Base-by-base conservation (phyloP, 2,113 vertebrate species). In the Rhinolophus ferrumequinum region DNA sequence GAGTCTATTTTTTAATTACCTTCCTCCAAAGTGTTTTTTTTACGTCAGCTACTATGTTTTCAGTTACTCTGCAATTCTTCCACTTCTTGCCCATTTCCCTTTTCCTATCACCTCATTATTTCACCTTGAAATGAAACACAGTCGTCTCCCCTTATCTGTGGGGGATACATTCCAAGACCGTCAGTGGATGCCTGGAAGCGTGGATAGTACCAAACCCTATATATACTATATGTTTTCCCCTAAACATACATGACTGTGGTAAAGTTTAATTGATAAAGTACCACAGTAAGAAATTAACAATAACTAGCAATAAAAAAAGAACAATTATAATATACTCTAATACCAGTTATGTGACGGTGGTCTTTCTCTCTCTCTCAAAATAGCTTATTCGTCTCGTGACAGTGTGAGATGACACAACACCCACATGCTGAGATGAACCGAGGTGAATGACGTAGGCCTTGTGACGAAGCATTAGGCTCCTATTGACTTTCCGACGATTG, bases 1-100 rank as follows among this genome's bases (percentile, higher is more conserved):
- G 60, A 50, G 14, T 66, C 52, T 90, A 47, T 56, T 75, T 73
- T 54, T 85, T 94, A 67, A 44, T 79, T 75, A 93, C 15, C 52
- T 79, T 50, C 26, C 83, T 81, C 67, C 70, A 82, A 90, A 67
- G 76, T 58, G 35, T 28, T 50, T 90, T 80, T 44, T 44, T 90
- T 69, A 38, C 94, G 92, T 94, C 85, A 82, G 50, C 58, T 82
- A n/a, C 35, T 41, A 44, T 26, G 21, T 66, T 87, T 92, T 62
- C 41, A 41, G 62, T 54, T 35, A 47, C 35, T 60, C 30, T 70
- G 33, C 28, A 38, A 58, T 60, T 21, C 13, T 66, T 73, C 21
- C 10, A 2, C 11, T 54, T 87, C 76, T 33, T 1, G 2, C 13
- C 64, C 4, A 0, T 50, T 58, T 82, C 8, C 80, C 35, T 52